These are phyloP conservation scores for Tricholaema leucomelas DNA, from an alignment of 2,113 vertebrate genomes.

Conservation along the genomic window DNA sequence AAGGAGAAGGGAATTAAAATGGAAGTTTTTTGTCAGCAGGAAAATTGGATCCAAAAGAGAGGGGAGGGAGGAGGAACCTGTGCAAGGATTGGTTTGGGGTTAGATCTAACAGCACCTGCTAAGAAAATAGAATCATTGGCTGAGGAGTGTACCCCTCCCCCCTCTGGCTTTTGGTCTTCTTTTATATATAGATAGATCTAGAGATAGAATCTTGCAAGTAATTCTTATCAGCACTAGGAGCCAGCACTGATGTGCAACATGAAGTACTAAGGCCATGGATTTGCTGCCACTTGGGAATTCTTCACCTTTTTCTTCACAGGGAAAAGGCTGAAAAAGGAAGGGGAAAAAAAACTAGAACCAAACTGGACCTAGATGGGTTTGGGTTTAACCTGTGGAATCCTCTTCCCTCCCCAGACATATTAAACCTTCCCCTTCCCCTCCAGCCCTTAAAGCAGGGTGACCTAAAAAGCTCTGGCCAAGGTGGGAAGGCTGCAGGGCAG, in stretches of 20 bases:
- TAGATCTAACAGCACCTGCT: slow-evolving; percentile 44
- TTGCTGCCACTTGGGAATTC: slow-evolving; percentile 17
- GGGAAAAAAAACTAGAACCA: neutral
- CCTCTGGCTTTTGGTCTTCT: neutral
- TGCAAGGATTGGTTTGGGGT: slow-evolving; percentile 56
- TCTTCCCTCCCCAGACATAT: too few relatives aligned
- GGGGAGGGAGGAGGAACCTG: neutral
- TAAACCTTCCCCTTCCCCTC: neutral
- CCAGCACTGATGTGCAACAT: neutral
- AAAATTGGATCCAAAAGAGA: slow-evolving; percentile 55
- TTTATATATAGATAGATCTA: slow-evolving; percentile 55
- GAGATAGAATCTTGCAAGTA: slow-evolving; percentile 42
- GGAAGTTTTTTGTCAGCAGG: slow-evolving; percentile 74
- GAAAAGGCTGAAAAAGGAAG: neutral
- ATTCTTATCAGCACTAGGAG: slow-evolving; percentile 18
- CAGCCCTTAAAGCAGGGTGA: neutral
- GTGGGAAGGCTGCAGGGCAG: neutral
- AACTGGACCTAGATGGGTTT: slow-evolving; percentile 16
- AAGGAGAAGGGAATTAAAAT: slow-evolving; percentile 77
- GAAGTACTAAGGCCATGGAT: slow-evolving; percentile 21
- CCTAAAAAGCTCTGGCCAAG: slow-evolving; percentile 27
- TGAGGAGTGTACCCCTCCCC: neutral
- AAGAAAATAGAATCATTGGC: slow-evolving; percentile 53
- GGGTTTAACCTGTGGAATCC: slow-evolving; percentile 28
- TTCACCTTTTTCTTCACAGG: neutral